Base-by-base conservation (phyloP, 1,140 invertebrate genomes). In the Zaprionus ghesquierei region DNA sequence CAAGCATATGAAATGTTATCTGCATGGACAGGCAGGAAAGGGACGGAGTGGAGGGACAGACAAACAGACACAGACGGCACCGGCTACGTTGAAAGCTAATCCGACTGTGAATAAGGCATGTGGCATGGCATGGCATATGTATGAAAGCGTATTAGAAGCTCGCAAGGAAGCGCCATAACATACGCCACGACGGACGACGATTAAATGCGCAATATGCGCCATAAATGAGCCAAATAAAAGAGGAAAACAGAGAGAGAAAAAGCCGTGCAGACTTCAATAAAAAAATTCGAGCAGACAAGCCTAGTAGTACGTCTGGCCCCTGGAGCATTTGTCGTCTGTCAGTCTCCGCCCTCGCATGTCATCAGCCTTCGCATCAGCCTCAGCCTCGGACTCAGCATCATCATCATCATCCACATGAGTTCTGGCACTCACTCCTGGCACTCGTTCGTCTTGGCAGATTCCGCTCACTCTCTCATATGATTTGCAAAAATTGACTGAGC, bases 221-320 rank as follows among this genome's bases (percentile, higher is more conserved):
- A 89, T 89, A 89, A 89, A 89, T 89, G 85, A 89, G 79, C 63
- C 85, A 89, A 89, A 89, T 89, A 89, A 89, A 89, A 80, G 62
- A 29, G 69, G 49, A 46, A 70, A 29, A 27, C 50, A 3, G 8
- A 20, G 38, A 41, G 15, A 44, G 38, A 10, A 22, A 38, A 41
- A 41, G n/a, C 35, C 35, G 2, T 38, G 35, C 61, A 86, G 75
- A 76, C 79, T 87, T 73, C 65, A 79, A 82, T 77, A 85, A 77
- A 84, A 76, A 76, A 54, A 58, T 50, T 68, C n/a, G 35, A 41
- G 2, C 23, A 62, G 56, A 20, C 15, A 54, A 62, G 8, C 20
- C 46, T n/a, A n/a, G n/a, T n/a, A 44, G 61, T 56, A 41, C 60
- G 80, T 74, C 68, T 68, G 77, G 74, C 69, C 77, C 50, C 51